Evolutionary conservation across 1,140 invertebrate genomes (phyloP).

Genomic region (Temnothorax longispinosus): DNA sequence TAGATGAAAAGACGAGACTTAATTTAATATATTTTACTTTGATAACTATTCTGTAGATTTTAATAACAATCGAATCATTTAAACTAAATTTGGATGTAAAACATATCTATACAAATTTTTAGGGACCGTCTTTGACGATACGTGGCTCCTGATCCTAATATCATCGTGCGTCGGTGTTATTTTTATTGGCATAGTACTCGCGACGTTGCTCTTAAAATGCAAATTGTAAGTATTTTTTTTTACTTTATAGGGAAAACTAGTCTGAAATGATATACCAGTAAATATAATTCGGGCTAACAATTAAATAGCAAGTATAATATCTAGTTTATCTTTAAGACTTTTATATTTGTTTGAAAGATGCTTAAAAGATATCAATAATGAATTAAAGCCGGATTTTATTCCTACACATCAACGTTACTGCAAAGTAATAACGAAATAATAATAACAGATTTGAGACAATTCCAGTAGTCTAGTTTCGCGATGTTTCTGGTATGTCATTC

Average conservation of each 20-base stretch:
- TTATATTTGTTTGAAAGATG: neutral
- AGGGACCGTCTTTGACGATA: slow-evolving; percentile 89
- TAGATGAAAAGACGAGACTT: neutral
- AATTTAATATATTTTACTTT: neutral
- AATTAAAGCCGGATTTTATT: neutral
- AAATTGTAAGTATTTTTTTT: slow-evolving; percentile 89
- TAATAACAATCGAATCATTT: neutral
- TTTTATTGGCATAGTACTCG: slow-evolving; percentile 91
- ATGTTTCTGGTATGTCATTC: neutral
- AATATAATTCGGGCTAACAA: neutral
- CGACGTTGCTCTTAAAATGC: slow-evolving; percentile 92
- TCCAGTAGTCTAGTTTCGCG: neutral
- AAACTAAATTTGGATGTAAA: neutral
- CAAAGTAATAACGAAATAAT: neutral
- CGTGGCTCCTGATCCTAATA: slow-evolving; percentile 93
- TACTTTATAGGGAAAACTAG: neutral
- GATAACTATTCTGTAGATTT: neutral
- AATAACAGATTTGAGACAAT: neutral
- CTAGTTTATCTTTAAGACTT: neutral
- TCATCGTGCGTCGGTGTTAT: slow-evolving; percentile 92
- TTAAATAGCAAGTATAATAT: neutral
- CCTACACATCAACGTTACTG: neutral
- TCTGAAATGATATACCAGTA: neutral
- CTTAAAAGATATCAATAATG: neutral
- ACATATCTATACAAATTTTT: slow-evolving; percentile 53